Percentiles rank a stretch among this genome's conserved stretches.
These are phyloP conservation scores for Bimastos eiseni DNA, from an alignment of 2,888 invertebrate genomes.

Conservation along the genomic window DNA sequence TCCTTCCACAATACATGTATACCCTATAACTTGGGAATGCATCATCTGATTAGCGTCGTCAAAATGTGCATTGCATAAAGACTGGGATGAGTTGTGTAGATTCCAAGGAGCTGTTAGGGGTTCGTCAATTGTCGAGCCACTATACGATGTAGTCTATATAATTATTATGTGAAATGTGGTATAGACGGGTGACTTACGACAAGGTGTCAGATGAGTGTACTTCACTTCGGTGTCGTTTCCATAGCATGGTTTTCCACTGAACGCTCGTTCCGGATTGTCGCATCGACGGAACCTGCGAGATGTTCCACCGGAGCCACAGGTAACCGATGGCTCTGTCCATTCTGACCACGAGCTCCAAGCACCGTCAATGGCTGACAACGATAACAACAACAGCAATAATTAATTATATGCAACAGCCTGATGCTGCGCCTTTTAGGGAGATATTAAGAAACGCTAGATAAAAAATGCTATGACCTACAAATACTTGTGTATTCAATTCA, in stretches of 20 bases:
- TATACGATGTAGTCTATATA: too few relatives aligned
- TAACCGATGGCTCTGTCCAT: constrained; percentile 40
- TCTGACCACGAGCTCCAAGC: constrained; percentile 42
- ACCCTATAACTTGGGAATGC: too few relatives aligned
- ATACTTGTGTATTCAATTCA: neutral
- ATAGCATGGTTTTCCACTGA: constrained; percentile 46
- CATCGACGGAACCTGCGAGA: constrained; percentile 37
- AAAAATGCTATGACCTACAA: neutral
- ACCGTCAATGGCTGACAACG: constrained; percentile 39
- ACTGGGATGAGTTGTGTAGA: too few relatives aligned
- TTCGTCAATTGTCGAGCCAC: too few relatives aligned
- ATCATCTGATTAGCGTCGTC: too few relatives aligned
- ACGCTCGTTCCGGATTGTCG: constrained; percentile 43
- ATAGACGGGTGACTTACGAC: constrained; percentile 33
- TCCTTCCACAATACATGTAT: too few relatives aligned
- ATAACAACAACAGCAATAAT: neutral
- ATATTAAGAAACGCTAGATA: neutral
- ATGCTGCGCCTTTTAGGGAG: neutral
- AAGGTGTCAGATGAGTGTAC: constrained; percentile 19
- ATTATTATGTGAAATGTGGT: too few relatives aligned
- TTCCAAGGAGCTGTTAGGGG: too few relatives aligned
- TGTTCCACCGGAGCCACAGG: constrained; percentile 37
- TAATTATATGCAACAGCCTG: neutral
- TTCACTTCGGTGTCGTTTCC: constrained; percentile 37
- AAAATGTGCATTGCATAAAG: too few relatives aligned